phyloP scores from a whole-genome alignment of 2,888 invertebrate genomes.

The Disparrhopalites patrizii region DNA sequence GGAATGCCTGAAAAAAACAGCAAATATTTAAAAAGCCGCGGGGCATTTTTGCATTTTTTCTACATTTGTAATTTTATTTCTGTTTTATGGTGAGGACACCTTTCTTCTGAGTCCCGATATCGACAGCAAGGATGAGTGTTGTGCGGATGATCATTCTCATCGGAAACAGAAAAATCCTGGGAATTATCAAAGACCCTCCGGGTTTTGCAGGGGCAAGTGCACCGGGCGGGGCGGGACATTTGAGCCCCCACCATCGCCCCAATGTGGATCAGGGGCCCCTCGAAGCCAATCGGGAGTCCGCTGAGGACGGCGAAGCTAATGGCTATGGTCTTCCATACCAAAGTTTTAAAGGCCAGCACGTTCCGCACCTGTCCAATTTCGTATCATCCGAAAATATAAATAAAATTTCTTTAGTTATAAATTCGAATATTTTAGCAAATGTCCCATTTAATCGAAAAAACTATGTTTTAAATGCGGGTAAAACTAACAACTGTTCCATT shows the following conservation, averaged over 20 bases:
- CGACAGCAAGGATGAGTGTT: slow-evolving; percentile 30
- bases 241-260: slow-evolving; percentile 49
- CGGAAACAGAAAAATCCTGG: background rate
- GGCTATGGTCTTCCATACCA: slow-evolving; percentile 52
- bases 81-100: slow-evolving; percentile 24
- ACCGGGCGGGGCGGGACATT: slow-evolving; percentile 34
- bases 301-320: slow-evolving; percentile 52
- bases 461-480: too few species aligned
- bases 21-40: background rate
- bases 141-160: background rate
- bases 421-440: background rate
- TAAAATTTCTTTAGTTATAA: background rate
- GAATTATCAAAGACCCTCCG: background rate
- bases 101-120: slow-evolving; percentile 44
- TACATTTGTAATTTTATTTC: too few species aligned
- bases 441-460: background rate
- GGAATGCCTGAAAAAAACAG: slow-evolving; percentile 38
- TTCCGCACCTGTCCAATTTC: slow-evolving; percentile 49
- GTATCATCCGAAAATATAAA: background rate
- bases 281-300: slow-evolving; percentile 54
- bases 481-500: slow-evolving; percentile 51
- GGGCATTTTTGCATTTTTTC: background rate
- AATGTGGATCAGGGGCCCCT: slow-evolving; percentile 54
- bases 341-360: slow-evolving; percentile 52
- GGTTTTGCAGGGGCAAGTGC: slow-evolving; percentile 10